Percentiles rank a stretch among this genome's conserved stretches.
Evolutionary conservation across 1,140 invertebrate genomes (phyloP).

Genomic region (Ceratosolen solmsi): DNA sequence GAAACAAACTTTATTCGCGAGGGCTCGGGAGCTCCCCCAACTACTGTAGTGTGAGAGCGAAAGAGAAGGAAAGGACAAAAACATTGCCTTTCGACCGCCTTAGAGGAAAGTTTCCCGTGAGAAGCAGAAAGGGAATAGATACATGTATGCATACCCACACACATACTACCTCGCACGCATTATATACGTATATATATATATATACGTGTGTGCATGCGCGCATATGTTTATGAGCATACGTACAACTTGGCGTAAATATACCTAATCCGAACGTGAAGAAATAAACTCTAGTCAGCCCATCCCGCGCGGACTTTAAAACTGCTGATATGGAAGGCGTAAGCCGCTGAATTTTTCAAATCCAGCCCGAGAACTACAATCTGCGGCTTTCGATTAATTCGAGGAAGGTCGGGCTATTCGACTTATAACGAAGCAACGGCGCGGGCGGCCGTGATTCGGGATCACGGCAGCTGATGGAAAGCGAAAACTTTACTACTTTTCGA

Average conservation of each 20-base stretch:
- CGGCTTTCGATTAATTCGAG: slow-evolving; percentile 47
- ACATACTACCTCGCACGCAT: too few relatives aligned
- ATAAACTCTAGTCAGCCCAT: slow-evolving; percentile 38
- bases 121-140: neutral
- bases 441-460: too few relatives aligned
- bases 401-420: neutral
- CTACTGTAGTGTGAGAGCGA: neutral
- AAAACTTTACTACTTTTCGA: slow-evolving; percentile 19
- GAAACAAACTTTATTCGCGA: slow-evolving; percentile 32
- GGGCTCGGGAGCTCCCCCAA: neutral
- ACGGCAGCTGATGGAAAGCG: slow-evolving; percentile 14
- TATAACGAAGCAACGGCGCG: neutral
- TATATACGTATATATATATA: too few relatives aligned
- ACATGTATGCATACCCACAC: too few relatives aligned
- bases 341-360: neutral
- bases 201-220: too few relatives aligned
- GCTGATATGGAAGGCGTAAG: slow-evolving; percentile 24
- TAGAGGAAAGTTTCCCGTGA: slow-evolving; percentile 22
- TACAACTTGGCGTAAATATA: too few relatives aligned
- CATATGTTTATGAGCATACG: neutral
- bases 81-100: slow-evolving; percentile 18
- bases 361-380: slow-evolving; percentile 41
- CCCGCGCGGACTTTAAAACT: slow-evolving; percentile 42
- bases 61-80: slow-evolving; percentile 10
- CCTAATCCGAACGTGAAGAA: neutral